Percentiles rank a stretch among this genome's conserved stretches.
phyloP scores from a whole-genome alignment of 2,113 vertebrate species.

The Uropsilus gracilis region DNA sequence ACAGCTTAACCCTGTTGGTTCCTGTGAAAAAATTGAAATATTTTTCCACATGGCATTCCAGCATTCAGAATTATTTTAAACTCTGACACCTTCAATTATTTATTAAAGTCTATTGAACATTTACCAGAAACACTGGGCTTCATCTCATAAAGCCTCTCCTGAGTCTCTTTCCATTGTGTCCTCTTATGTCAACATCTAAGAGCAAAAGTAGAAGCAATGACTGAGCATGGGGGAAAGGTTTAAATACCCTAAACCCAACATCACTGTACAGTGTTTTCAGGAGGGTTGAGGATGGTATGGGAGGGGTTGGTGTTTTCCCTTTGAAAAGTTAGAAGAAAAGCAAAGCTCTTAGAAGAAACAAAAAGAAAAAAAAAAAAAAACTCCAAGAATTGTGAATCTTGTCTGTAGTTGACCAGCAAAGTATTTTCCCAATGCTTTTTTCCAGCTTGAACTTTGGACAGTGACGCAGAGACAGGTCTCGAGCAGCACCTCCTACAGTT shows the following conservation, averaged over 20 bases:
- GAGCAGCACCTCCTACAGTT: too few relatives aligned
- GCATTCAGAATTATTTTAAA: background rate
- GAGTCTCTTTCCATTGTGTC: background rate
- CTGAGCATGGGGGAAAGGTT: background rate
- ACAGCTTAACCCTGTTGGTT: background rate
- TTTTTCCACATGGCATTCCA: background rate
- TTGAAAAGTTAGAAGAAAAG: background rate
- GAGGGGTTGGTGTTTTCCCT: background rate
- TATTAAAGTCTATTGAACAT: background rate
- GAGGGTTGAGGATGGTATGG: background rate
- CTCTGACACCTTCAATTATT: background rate
- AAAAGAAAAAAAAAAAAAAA: background rate
- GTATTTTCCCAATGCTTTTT: background rate
- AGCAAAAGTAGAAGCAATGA: background rate
- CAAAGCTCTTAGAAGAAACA: background rate
- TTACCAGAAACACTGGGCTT: background rate
- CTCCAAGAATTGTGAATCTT: background rate
- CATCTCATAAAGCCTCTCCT: fast-evolving
- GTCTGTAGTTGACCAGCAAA: background rate
- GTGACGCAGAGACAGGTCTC: background rate
- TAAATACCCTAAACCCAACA: background rate
- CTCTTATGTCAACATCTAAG: background rate
- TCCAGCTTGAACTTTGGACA: background rate
- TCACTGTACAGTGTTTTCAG: background rate
- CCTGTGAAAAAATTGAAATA: background rate